phyloP scores from a whole-genome alignment of 2,888 invertebrate genomes.

The Dryadula phaetusa region DNA sequence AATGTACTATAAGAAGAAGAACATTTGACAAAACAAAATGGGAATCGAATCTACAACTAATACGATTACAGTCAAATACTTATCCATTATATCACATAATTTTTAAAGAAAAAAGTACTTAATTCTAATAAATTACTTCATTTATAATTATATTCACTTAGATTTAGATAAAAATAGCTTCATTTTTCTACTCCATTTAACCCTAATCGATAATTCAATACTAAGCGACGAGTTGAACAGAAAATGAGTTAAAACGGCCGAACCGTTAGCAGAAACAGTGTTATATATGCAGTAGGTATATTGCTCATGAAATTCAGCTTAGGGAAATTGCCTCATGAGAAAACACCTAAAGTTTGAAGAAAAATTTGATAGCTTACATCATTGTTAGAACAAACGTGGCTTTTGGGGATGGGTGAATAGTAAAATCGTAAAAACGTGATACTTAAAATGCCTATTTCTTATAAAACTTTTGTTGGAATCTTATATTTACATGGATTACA shows the following conservation, averaged over 20 bases:
- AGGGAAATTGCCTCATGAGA: constrained; percentile 77
- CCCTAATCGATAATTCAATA: constrained; percentile 48
- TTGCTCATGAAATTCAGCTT: constrained; percentile 80
- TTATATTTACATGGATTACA: not conserved
- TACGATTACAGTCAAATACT: no score
- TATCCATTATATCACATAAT: no score
- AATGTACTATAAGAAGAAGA: no score
- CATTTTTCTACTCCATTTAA: constrained; percentile 46
- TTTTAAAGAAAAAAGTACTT: no score
- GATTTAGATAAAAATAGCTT: constrained; percentile 39
- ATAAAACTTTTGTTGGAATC: not conserved
- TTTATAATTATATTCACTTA: constrained; percentile 10
- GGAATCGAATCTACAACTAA: no score
- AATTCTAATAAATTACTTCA: not conserved
- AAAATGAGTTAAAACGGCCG: constrained; percentile 62
- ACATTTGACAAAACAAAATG: no score
- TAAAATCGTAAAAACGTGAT: not conserved
- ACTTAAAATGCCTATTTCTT: not conserved
- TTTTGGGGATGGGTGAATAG: not conserved
- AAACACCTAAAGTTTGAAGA: constrained; percentile 68
- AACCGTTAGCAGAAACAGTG: constrained; percentile 65
- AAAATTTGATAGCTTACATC: constrained; percentile 79
- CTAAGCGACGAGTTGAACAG: constrained; percentile 47
- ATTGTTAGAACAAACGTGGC: constrained; percentile 33
- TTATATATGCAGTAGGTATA: constrained; percentile 63